Conservation (phyloP, 2,888 invertebrate genomes). For the Polia nebulosa region DNA sequence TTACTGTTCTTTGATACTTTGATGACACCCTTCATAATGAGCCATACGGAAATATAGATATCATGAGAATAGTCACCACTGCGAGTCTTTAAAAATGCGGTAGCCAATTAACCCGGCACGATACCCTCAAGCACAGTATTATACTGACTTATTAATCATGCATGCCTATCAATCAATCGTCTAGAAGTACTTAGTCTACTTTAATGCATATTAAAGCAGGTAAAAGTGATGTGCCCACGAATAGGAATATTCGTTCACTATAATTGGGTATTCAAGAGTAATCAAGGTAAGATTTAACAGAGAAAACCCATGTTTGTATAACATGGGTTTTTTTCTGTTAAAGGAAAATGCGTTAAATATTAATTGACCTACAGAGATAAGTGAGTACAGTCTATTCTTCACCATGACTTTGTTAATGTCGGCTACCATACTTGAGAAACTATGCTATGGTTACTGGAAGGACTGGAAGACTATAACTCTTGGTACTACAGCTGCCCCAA, state of each 20-base stretch:
- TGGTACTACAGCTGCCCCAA: background rate
- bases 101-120: constrained; percentile 10
- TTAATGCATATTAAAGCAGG: background rate
- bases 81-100: background rate
- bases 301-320: too few relatives aligned
- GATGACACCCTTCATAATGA: background rate
- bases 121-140: constrained; percentile 2
- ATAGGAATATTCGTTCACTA: constrained; percentile 34
- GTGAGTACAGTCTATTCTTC: background rate
- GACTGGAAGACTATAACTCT: too few relatives aligned
- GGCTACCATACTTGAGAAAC: background rate
- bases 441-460: too few relatives aligned
- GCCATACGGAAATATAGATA: background rate
- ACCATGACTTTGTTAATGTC: background rate
- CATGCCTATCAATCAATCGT: background rate
- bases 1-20: background rate
- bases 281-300: too few relatives aligned
- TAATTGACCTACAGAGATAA: constrained; percentile 10
- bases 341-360: constrained; percentile 8
- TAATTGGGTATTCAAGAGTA: constrained; percentile 4
- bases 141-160: background rate
- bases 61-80: background rate
- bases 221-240: constrained; percentile 9
- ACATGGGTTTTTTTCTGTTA: constrained; percentile 26
- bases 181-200: background rate